Base-by-base conservation (phyloP, 2,113 vertebrate species). In the Dipodomys spectabilis region DNA sequence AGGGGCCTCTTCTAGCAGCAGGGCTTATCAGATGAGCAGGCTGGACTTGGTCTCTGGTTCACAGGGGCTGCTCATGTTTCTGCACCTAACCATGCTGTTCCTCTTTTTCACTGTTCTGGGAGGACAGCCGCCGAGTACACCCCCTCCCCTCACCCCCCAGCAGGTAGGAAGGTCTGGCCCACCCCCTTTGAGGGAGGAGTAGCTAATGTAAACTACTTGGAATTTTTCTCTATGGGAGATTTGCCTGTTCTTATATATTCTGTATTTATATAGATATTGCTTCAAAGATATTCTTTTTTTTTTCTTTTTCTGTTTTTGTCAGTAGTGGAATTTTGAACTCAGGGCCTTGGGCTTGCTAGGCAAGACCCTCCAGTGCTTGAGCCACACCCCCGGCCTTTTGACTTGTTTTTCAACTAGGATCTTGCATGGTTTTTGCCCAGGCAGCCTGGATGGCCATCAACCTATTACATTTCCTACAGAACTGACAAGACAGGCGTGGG, bases 1-100 rank as follows among this genome's bases (percentile, higher is more conserved):
- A 30, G 25, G 25, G 19, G 44, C 7, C 28, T 8, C 0, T n/a
- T 1, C 25, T 32, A 8, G 35, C 32, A 22, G 5, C 13, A 4
- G 19, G 73, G 18, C 8, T 82, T 9, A 0, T 2, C 5, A 0
- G 1, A 10, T 27, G 11, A 25, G 0, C 5, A 13, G 1, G 2
- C 4, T 82, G 77, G 28, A 25, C 64, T 57, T 7, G 23, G 25
- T 12, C 73, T 27, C 27, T 28, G 39, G 71, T 78, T 49, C 8
- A 10, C 13, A 12, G 9, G 22, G 25, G 12, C 45, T 65, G n/a
- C 39, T 23, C 8, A 25, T 57, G 64, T 35, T 32, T 74, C 82
- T 60, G 53, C 15, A 57, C 53, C 30, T 12, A 5, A 23, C 64
- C 19, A 0, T 1, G 7, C 28, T 82, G 9, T 49, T 74, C 2